Evolutionary conservation across 2,797 vertebrate genomes (phyloP).

Genomic region (Gymnopithys bicolor): DNA sequence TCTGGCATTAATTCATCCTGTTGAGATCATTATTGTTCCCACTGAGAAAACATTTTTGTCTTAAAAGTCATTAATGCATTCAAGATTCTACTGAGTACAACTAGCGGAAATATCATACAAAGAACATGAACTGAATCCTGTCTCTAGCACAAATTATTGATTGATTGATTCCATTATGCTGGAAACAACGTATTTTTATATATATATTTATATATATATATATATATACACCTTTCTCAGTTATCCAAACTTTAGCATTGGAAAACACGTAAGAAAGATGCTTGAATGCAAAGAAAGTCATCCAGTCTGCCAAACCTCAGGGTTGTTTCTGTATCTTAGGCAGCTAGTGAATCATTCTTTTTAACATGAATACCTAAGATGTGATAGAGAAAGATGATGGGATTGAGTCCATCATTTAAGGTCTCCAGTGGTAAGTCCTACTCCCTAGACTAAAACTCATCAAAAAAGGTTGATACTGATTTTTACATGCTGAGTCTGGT

Average conservation of each 20-base stretch:
- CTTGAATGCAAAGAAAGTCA: background rate
- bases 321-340: background rate
- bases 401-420: background rate
- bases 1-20: conserved; percentile 21
- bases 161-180: background rate
- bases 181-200: background rate
- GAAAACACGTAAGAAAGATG: background rate
- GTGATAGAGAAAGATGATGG: background rate
- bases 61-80: conserved; percentile 41
- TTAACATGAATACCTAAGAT: background rate
- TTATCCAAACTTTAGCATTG: background rate
- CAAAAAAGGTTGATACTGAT: background rate
- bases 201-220: no score
- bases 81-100: conserved; percentile 27
- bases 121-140: background rate
- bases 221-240: background rate
- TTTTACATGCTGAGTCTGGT: background rate
- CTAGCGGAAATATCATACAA: background rate
- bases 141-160: background rate
- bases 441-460: background rate
- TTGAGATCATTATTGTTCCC: conserved; percentile 31
- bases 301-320: background rate
- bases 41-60: conserved; percentile 42
- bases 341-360: background rate
- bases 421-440: background rate